A percentile compares a stretch with the other conserved stretches of the same genome.
Evolutionary conservation across 2,888 invertebrate species (phyloP).

Genomic region (Caenorhabditis sp.): DNA sequence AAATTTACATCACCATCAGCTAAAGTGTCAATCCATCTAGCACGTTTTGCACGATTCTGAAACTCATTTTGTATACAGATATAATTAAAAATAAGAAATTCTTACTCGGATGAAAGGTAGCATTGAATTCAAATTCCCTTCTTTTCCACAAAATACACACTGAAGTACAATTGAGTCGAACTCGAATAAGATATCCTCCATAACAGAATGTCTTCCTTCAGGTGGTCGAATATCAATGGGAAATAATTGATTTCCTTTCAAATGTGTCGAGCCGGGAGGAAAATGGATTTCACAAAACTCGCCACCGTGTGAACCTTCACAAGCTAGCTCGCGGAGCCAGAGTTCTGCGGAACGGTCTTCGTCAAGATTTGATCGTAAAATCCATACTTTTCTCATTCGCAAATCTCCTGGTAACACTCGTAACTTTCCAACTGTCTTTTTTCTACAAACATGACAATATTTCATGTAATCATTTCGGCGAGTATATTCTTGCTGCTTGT

Average conservation of each 20-base stretch:
- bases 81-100: background rate
- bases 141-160: conserved; percentile 42
- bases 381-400: conserved; percentile 47
- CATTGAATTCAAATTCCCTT: conserved; percentile 34
- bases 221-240: conserved; percentile 26
- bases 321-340: conserved; percentile 43
- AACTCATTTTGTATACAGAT: background rate
- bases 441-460: conserved; percentile 51
- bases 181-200: conserved; percentile 47
- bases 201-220: conserved; percentile 40
- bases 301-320: conserved; percentile 49
- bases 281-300: conserved; percentile 48
- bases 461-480: conserved; percentile 48
- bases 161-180: conserved; percentile 43
- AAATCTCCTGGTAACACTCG: conserved; percentile 51
- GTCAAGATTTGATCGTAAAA: conserved; percentile 47
- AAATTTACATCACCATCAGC: conserved; percentile 18
- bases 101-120: conserved; percentile 40
- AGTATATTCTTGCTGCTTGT: conserved; percentile 41
- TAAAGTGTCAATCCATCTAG: conserved; percentile 26
- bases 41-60: conserved; percentile 35
- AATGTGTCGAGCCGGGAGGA: conserved; percentile 31
- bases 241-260: conserved; percentile 42
- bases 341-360: conserved; percentile 48
- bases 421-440: conserved; percentile 44